Evolutionary conservation across 2,797 vertebrate genomes (phyloP), one percentile per base, ranked within the genome.

Genomic region (Pteronotus mesoamericanus): DNA sequence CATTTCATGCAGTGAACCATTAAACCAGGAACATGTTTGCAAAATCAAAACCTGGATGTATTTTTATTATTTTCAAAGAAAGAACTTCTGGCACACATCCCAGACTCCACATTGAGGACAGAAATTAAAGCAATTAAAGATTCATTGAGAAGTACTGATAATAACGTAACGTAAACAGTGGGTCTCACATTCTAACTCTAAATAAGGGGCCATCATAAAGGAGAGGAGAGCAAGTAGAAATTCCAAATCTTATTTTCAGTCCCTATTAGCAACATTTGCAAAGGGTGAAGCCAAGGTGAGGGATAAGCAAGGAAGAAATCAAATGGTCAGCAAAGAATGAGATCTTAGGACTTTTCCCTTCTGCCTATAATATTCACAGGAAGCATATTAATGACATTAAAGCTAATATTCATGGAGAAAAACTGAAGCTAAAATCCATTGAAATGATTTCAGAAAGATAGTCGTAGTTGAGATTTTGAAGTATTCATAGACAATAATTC

Each of bases 51-150:
- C 44, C 79, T 92, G 71, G 57, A 4, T 72, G 57, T 95, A 93
- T 94, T 93, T 24, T 75, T 96, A 77, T 94, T 96, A 88, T 97
- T 98, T 98, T 68, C 82, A 87, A 79, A 91, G 42, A 95, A 96
- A 95, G 37, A 89, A 37, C 91, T 94, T 94, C n/a, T 97, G 83
- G 94, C 77, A 97, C 79, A 78, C 68, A 97, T 97, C 97, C 86
- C 53, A 97, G 89, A 46, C 78, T 96, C 71, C 68, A 92, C 46
- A 91, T 89, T 96, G 68, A 96, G 69, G 96, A 74, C 44, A 96
- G 78, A 97, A 97, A 96, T 96, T 93, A 97, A 94, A 87, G 91
- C 77, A 97, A 95, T 59, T 93, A 96, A 97, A 96, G 85, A 96
- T 6, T 95, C 96, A 90, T 95, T 96, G 95, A 97, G 72, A 96